Evolutionary conservation across 2,888 invertebrate species (phyloP).

Genomic region (Rosalia funebris): DNA sequence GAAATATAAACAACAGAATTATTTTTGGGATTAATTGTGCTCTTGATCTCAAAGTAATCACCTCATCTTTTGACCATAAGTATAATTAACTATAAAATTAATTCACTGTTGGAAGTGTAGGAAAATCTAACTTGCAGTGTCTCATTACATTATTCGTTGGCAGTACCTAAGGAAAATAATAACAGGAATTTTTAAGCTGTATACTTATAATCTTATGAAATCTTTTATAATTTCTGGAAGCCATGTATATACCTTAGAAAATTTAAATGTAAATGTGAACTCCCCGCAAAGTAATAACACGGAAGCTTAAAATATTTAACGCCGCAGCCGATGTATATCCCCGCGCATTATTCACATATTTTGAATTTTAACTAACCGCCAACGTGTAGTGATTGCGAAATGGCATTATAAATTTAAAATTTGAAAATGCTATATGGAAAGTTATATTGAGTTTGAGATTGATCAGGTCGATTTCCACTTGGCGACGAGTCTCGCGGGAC

Average conservation of each 20-base stretch:
- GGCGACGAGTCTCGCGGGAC: slow-evolving; percentile 50
- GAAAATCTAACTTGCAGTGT: no score
- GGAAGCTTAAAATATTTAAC: background rate
- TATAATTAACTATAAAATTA: no score
- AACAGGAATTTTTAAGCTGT: no score
- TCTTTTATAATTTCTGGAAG: background rate
- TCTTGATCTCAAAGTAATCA: no score
- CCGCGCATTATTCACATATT: background rate
- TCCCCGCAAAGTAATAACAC: background rate
- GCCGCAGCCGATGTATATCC: background rate
- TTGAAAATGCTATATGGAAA: slow-evolving; percentile 50
- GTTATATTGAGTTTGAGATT: slow-evolving; percentile 61
- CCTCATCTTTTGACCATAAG: no score
- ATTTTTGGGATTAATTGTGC: no score
- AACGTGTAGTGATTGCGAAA: slow-evolving; percentile 25
- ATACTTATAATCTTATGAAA: no score
- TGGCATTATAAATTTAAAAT: slow-evolving; percentile 47
- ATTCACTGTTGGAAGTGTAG: no score
- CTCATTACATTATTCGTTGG: no score
- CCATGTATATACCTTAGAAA: background rate
- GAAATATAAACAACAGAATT: no score
- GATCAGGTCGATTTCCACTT: slow-evolving; percentile 54
- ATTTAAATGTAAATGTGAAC: background rate
- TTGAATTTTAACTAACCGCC: slow-evolving; percentile 25
- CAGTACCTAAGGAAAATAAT: no score